Percentiles rank a stretch among this genome's conserved stretches.
phyloP scores from a whole-genome alignment of 2,888 invertebrate species.

The Hyposoter dolosus region DNA sequence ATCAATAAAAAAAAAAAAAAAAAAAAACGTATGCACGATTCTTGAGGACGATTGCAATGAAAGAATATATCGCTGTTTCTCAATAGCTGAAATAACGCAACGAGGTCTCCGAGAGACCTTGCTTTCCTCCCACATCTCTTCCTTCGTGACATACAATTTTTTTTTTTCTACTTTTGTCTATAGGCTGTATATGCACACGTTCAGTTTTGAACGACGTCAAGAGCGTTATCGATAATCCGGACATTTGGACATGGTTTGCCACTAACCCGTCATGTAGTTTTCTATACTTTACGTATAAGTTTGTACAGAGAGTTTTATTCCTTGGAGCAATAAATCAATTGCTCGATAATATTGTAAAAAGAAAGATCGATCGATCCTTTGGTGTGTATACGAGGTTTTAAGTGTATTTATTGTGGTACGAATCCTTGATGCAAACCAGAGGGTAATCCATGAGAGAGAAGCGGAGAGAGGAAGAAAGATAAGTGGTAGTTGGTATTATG shows the following conservation, averaged over 20 bases:
- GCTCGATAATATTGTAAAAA: conserved; percentile 61
- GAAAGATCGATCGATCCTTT: conserved; percentile 63
- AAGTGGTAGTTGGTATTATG: conserved; percentile 40
- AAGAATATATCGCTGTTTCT: conserved; percentile 50
- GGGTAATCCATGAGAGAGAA: conserved; percentile 45
- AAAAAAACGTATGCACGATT: conserved; percentile 14
- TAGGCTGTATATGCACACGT: not conserved
- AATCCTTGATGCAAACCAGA: conserved; percentile 30
- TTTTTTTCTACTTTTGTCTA: conserved; percentile 49
- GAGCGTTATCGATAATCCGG: conserved; percentile 51
- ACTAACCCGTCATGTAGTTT: conserved; percentile 35
- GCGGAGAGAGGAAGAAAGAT: conserved; percentile 27
- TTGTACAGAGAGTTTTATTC: not conserved
- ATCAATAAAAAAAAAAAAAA: not conserved
- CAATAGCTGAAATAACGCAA: conserved; percentile 41
- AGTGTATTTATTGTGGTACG: conserved; percentile 34
- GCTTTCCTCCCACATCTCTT: conserved; percentile 41
- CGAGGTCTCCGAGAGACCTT: conserved; percentile 55
- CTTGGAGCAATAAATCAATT: conserved; percentile 64
- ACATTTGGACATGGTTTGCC: conserved; percentile 41
- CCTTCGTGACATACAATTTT: not conserved
- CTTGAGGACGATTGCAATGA: conserved; percentile 29
- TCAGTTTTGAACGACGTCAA: not conserved
- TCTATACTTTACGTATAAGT: not conserved
- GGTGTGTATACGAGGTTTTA: conserved; percentile 43